These are phyloP conservation scores for Ardeotis arabs DNA, from an alignment of 2,113 vertebrate species.

Conservation along the genomic window DNA sequence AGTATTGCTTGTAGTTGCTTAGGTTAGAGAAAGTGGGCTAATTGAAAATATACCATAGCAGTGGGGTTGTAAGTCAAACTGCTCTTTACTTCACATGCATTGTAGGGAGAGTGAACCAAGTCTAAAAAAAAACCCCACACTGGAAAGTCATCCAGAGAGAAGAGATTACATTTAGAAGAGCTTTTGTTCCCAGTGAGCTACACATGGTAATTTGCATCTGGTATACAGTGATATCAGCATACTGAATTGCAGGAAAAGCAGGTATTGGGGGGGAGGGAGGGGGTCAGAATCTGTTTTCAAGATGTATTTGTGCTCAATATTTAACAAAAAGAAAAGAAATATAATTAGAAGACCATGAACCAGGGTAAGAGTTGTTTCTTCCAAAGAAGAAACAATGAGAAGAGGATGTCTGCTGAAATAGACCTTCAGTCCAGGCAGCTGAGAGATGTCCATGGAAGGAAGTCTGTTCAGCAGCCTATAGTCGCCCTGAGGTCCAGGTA, in stretches of 20 bases:
- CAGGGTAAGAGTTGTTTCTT: slow-evolving; percentile 14
- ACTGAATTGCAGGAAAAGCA: slow-evolving; percentile 55
- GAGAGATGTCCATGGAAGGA: slow-evolving; percentile 25
- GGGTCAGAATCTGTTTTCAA: slow-evolving; percentile 12
- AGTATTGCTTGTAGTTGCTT: neutral
- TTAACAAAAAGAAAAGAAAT: slow-evolving; percentile 4
- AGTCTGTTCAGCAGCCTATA: neutral
- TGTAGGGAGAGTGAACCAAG: neutral
- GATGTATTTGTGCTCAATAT: neutral
- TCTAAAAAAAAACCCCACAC: neutral
- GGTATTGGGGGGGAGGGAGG: neutral
- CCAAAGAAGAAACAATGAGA: slow-evolving; percentile 32
- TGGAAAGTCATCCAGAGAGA: neutral
- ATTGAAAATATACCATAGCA: neutral
- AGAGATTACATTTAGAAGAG: neutral
- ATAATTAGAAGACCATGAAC: slow-evolving; percentile 43
- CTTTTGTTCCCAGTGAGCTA: slow-evolving; percentile 14
- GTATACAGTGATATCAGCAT: neutral
- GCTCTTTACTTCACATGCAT: neutral
- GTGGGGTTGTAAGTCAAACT: neutral
- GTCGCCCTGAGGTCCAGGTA: neutral
- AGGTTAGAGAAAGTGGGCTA: neutral
- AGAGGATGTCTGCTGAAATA: slow-evolving; percentile 34
- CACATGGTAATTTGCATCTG: neutral
- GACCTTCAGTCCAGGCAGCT: neutral